Evolutionary conservation across 1,140 invertebrate species (phyloP).

Genomic region (Armadillidium nasatum): DNA sequence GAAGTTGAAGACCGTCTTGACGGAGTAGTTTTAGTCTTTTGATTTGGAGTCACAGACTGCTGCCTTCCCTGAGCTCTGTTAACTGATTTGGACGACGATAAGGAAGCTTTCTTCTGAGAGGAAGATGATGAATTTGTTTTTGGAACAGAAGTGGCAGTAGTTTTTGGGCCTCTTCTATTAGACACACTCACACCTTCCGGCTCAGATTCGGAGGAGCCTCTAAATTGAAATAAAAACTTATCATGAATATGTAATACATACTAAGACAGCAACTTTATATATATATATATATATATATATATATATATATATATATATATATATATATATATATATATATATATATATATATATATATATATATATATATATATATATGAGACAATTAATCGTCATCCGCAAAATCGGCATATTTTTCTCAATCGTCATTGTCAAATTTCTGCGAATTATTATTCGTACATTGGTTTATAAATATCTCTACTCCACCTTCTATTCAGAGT

Average conservation of each 20-base stretch:
- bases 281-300: neutral
- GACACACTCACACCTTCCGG: constrained; percentile 3
- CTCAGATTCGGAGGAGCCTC: neutral
- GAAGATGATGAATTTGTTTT: constrained; percentile 13
- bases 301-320: neutral
- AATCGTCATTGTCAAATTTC: too few relatives aligned
- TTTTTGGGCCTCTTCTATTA: constrained; percentile 34
- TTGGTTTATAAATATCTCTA: too few relatives aligned
- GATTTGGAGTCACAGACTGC: neutral
- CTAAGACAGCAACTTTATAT: neutral
- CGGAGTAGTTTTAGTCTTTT: neutral
- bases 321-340: neutral
- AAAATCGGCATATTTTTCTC: too few relatives aligned
- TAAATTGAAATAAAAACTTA: neutral
- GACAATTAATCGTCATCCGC: too few relatives aligned
- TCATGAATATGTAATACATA: neutral
- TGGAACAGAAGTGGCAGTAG: constrained; percentile 34
- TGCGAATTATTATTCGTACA: too few relatives aligned
- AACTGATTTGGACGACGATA: neutral
- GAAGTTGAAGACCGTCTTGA: neutral
- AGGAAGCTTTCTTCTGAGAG: neutral
- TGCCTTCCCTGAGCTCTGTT: neutral
- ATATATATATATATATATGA: neutral
- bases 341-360: neutral
- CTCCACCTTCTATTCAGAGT: too few relatives aligned